Evolutionary conservation across 2,797 vertebrate genomes (phyloP).

Genomic region (Garrulus glandarius): DNA sequence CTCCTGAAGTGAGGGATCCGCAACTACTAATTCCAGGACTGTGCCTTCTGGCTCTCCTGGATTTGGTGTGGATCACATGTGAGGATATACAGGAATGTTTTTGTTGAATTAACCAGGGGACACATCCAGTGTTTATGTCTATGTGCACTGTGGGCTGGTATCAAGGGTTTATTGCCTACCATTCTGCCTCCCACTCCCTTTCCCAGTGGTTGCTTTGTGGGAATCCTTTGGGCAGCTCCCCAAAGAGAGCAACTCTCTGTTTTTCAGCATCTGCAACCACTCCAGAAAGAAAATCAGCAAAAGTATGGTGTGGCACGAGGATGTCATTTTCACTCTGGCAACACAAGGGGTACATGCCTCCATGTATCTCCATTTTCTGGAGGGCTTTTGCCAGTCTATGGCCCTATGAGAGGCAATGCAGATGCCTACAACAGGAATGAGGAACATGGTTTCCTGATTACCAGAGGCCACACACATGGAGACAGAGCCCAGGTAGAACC

Average conservation of each 20-base stretch:
- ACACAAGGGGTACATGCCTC: not conserved
- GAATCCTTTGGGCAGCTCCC: not conserved
- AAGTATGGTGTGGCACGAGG: not conserved
- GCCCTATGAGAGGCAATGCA: not conserved
- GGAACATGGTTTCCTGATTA: not conserved
- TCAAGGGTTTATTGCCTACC: not conserved
- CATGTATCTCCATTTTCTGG: not conserved
- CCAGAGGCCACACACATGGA: not conserved
- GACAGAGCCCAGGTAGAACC: not conserved
- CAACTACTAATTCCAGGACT: not conserved
- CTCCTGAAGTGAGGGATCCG: not conserved
- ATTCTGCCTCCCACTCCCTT: not conserved
- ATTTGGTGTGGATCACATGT: not conserved
- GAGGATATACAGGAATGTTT: not conserved
- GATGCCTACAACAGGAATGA: not conserved
- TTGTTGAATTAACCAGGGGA: not conserved
- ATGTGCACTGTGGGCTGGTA: not conserved
- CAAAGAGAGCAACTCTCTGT: not conserved
- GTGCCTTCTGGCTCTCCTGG: not conserved
- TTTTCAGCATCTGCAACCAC: not conserved
- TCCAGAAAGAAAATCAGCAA: not conserved
- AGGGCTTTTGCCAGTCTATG: not conserved
- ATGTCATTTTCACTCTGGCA: not conserved
- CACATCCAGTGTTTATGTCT: not conserved
- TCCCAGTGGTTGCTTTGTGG: not conserved